Evolutionary conservation across 2,113 vertebrate species (phyloP), one percentile per base, ranked within the genome.

Genomic region (Tychaedon coryphoeus): DNA sequence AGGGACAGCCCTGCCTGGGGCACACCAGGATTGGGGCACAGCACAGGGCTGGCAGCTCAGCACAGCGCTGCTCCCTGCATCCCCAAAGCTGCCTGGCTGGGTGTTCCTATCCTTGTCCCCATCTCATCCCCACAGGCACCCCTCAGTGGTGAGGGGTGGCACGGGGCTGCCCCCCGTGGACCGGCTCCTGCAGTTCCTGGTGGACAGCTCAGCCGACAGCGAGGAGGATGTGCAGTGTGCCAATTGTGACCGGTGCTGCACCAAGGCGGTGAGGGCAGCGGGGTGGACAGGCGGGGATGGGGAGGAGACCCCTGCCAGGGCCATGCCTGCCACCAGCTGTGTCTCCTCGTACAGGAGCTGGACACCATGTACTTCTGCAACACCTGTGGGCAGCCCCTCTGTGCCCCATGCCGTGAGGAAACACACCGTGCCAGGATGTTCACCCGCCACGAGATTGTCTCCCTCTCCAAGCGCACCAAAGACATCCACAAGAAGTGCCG

Each of bases 401-500:
- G 99, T 3, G 86, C 97, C n/a, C 96, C 98, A 38, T 99, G 99
- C 98, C 98, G 98, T 2, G 99, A 99, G 42, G 97, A 98, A 86
- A 99, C 99, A 8, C 99, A 99, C 96, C 98, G 98, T 5, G 99
- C 99, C 86, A 98, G 97, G 95, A 99, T 99, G 99, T 99, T 99
- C 64, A 84, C 99, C 77, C 97, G 98, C 88, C 99, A 99, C 3
- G 99, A 99, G 94, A 99, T 99, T 3, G 99, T 99, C 50, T 98
- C 98, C 54, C 96, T 99, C 96, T 98, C 98, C 96, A 99, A 99
- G 92, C 98, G 99, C 90, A 98, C 98, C 91, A 99, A 99, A 91
- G 98, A 99, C 80, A 98, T 98, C 95, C 98, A 99, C 97, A 99
- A 98, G 95, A 99, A 99, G 96, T 99, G 99, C 97, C 43, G 99